Base-by-base conservation (phyloP, 1,140 invertebrate genomes). In the Callitettix versicolor region DNA sequence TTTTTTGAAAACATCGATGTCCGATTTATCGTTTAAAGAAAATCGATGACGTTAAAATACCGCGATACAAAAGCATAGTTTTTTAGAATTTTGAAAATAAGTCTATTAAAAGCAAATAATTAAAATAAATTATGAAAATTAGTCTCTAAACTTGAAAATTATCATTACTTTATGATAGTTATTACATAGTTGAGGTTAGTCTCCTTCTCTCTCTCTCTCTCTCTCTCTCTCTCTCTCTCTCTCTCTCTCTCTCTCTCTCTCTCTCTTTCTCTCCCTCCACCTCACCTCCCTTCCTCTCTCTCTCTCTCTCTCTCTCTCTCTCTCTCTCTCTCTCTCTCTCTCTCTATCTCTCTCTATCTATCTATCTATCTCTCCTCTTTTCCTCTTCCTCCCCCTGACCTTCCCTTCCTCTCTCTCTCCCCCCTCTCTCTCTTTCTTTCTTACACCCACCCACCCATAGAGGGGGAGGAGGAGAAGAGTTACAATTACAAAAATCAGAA, bases 251-350 rank as follows among this genome's bases (percentile, higher is more conserved):
- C 58, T 30, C 33, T 54, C 53, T 54, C 24, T 56, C 58, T 42
- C 57, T 36, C 56, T 47, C 36, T 22, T n/a, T 12, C 15, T 9
- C 22, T 67, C 65, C 66, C 62, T 64, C 62, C 65, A 67, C 59
- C 59, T 52, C 41, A 41, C 47, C 18, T 58, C 57, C 59, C 42
- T 40, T 33, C 30, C 36, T 48, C 43, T 7, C 18, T 36, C 34
- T 36, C 34, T 36, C 34, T 36, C 34, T 36, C 34, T 36, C 34
- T 36, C 34, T 36, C 34, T 36, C 34, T 36, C 34, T 36, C 34
- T 36, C 34, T 36, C 34, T 36, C 34, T 36, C 34, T 36, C 34
- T 30, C 47, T 41, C 56, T 18, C 53, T 22, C 34, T 18, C 51
- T 42, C 41, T 33, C 47, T 54, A 9, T 33, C 59, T 60, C 56